Evolutionary conservation across 2,113 vertebrate species (phyloP), one percentile per base, ranked within the genome.

Genomic region (Pitta sordida): DNA sequence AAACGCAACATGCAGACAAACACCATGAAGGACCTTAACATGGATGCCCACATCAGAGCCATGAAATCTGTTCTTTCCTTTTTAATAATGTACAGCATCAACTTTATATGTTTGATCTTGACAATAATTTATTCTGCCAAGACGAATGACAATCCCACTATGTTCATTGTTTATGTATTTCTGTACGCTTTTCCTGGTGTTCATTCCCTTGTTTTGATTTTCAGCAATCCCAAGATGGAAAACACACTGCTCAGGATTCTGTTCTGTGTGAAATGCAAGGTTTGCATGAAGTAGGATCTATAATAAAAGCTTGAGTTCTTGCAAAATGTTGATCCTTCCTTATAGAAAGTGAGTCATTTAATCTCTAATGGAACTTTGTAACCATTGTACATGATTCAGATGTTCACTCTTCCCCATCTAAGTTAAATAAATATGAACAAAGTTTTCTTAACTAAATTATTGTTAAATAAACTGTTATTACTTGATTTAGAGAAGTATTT

Each of bases 171-270:
- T 30, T 29, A 11, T 17, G 4, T 37, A 24, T 9, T 46, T 23
- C 27, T 37, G 6, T 17, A 11, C 23, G 19, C 13, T 64, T 26
- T 70, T 87, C n/a, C 86, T 0, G 3, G 9, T 39, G 1, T 67
- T 37, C 96, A 96, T 48, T 93, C 91, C 8, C 20, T 92, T 30
- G 32, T 82, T 48, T 32, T 96, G 46, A 83, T 92, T 52, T 64
- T 86, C 53, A 78, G 86, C 87, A 94, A 91, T 34, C 70, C 83
- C 46, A 89, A 63, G 7, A 9, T 97, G 36, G 36, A 91, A 83
- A 90, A 65, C 22, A 3, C n/a, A 32, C 41, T 93, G 21, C 9
- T n/a, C 20, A 62, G 32, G 52, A 70, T 69, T 49, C 14, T 90
- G 3, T 3, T 10, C 29, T 69, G 9, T 48, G 20, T 56, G 22